Evolutionary conservation across 2,888 invertebrate species (phyloP), one percentile per base, ranked within the genome.

Genomic region (Scrobipalpa atriplicella): DNA sequence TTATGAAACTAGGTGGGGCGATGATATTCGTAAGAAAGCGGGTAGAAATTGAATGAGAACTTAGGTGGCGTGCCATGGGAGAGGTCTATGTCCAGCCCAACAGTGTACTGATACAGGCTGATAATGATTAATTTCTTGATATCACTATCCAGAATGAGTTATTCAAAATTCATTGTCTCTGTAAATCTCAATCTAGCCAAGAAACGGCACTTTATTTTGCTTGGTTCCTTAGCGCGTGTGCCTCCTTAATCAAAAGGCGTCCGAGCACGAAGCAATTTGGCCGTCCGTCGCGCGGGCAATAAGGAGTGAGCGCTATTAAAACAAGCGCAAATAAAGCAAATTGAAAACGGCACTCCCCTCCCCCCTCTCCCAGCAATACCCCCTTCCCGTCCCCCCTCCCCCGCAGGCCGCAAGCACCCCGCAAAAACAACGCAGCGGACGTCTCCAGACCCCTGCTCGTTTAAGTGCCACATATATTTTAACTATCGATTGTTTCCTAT

Each of bases 271-370:
- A 90, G 87, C 90, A 92, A 91, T 92, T 91, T 90, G 89, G 89
- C 79, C 84, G 85, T 81, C 84, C 85, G 82, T 58, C 58, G 83
- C 81, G 82, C 83, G 80, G 82, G 86, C 90, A 91, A 92, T 90
- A 91, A 91, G 89, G 84, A 89, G 84, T 84, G 86, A 85, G 84
- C 86, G 87, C 92, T 90, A 92, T 92, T 92, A 91, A 92, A 92
- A 91, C 92, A 90, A 89, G 89, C 85, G 86, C 90, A 92, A 92
- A 92, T 90, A 92, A 89, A 90, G 87, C 89, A 91, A 91, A 92
- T 92, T 92, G 91, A 92, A 92, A 91, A 89, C 84, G 89, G 85
- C 82, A 87, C 87, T 84, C 80, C 75, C 78, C 76, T 83, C 79
- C 82, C n/a, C 82, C 76, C 71, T 71, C 77, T 73, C 73, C 81